phyloP scores from a whole-genome alignment of 2,113 vertebrate species.

The Tachycineta bicolor region DNA sequence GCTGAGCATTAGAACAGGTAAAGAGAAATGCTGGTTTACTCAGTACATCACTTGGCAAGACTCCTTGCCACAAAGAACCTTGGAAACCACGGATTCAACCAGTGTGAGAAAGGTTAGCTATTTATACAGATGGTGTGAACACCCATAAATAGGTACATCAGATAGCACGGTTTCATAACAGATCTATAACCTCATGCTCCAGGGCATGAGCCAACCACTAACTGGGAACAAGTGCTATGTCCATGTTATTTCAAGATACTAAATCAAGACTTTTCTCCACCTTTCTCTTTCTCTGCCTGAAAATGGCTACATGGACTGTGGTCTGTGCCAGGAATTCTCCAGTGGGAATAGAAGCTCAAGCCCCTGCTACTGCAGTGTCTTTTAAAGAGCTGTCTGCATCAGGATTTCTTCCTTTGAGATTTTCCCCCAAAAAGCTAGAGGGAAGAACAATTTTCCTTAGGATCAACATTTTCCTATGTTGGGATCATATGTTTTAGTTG shows the following conservation, averaged over 20 bases:
- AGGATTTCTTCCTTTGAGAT: not conserved
- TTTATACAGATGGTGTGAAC: not conserved
- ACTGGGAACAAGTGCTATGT: not conserved
- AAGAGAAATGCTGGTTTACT: not conserved
- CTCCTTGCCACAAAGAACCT: not conserved
- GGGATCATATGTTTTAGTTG: fast-evolving
- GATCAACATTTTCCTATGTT: not conserved
- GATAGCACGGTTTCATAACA: constrained; percentile 42
- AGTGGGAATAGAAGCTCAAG: not conserved
- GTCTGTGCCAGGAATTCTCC: not conserved
- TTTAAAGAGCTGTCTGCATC: not conserved
- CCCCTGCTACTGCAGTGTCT: not conserved
- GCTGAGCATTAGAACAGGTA: not conserved
- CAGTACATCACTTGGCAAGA: not conserved
- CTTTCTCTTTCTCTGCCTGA: not conserved
- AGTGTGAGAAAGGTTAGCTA: not conserved
- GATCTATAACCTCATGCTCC: constrained; percentile 26
- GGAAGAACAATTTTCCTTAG: not conserved
- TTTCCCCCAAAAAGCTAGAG: not conserved
- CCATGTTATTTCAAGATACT: not conserved
- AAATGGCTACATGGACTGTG: not conserved
- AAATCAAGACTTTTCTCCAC: not conserved
- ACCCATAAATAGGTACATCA: constrained; percentile 1
- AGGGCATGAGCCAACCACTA: not conserved
- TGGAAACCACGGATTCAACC: not conserved